Conservation (phyloP, 2,888 invertebrate genomes). For the Julus scanicus region DNA sequence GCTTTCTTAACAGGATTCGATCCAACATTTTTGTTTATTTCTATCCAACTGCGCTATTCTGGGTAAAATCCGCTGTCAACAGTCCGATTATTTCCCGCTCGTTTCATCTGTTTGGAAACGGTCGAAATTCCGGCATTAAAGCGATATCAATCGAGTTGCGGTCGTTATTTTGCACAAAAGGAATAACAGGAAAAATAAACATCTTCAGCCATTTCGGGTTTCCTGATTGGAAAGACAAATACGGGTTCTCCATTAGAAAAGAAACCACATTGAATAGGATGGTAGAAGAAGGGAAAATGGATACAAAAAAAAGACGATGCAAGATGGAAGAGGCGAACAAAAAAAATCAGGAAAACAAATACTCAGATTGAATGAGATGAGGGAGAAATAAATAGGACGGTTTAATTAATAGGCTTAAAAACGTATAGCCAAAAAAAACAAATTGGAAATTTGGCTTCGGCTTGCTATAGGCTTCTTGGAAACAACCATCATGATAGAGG, state of each 20-base stretch:
- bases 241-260: conserved; percentile 39
- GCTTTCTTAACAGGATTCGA: background rate
- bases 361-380: conserved; percentile 28
- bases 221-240: conserved; percentile 39
- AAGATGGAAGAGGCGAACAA: background rate
- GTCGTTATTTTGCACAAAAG: conserved; percentile 30
- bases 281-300: background rate
- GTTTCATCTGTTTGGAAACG: conserved; percentile 39
- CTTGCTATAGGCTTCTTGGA: background rate
- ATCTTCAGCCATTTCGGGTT: conserved; percentile 30
- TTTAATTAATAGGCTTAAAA: conserved; percentile 39
- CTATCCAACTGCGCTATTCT: background rate
- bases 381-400: conserved; percentile 35
- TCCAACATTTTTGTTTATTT: background rate
- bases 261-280: conserved; percentile 5
- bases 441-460: conserved; percentile 34
- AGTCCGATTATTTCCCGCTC: background rate
- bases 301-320: background rate
- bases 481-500: background rate
- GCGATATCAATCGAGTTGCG: conserved; percentile 3
- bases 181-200: conserved; percentile 22
- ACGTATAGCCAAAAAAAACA: background rate
- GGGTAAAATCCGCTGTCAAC: background rate
- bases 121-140: background rate
- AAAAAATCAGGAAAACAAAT: conserved; percentile 14